Base-by-base conservation (phyloP, 2,888 invertebrate species). In the Poecilus cupreus region DNA sequence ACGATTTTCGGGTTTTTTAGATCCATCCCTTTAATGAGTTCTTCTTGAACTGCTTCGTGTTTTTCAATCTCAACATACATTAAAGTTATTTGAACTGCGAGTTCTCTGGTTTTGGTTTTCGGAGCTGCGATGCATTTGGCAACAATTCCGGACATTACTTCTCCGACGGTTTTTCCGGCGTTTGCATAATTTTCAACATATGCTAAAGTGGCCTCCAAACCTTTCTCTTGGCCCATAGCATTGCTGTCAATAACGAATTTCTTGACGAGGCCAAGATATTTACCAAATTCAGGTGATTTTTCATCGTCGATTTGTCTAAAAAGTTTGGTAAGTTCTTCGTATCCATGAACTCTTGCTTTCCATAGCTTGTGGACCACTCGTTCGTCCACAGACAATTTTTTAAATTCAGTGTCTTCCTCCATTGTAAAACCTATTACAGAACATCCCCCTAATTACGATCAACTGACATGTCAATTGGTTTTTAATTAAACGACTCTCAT, bases 1-100 rank as follows among this genome's bases (percentile, higher is more conserved):
- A 97, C 96, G 82, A 97, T 96, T 90, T 98, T 99, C 0, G 99
- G 98, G 89, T 98, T 98, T 89, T 99, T 99, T 85, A 96, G 96
- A 57, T 97, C 96, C 90, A 97, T 94, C 39, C 98, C 98, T 90
- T 98, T 98, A 18, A 97, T 90, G 1, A 99, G 90, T 88, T 98
- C 98, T 84, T 98, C 98, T 85, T 94, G 91, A 0, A 97, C 97
- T 10, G 93, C 89, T 83, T 98, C 98, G 82, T 96, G 95, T 88
- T 97, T 98, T 87, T 99, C 98, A 86, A 98, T 97, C 91, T 99
- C 98, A 84, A 98, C 92, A 88, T 96, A 98, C 96, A 98, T 96
- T 82, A 99, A 90, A 3, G 95, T 94, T 83, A 98, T 93, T 90
- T 98, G 98, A 81, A 95, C 91, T 0, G 97, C 96, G 64, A 97